A percentile compares a stretch with the other conserved stretches of the same genome.
Conservation (phyloP, 2,888 invertebrate genomes). For the Argynnis bischoffii region DNA sequence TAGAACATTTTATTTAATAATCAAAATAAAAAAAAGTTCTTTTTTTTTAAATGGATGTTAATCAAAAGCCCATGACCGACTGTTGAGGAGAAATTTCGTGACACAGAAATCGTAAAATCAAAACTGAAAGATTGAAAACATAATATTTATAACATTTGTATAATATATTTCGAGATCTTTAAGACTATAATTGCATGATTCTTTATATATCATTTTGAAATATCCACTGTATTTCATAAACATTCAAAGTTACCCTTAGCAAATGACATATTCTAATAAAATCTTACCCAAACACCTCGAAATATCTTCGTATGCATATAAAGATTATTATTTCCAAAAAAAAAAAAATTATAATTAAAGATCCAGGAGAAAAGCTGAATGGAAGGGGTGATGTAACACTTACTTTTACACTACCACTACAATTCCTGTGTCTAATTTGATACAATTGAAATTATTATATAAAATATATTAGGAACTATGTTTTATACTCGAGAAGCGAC, state of each 20-base stretch:
- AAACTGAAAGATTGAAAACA: slow-evolving; percentile 21
- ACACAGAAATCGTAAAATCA: slow-evolving; percentile 36
- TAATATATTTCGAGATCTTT: background rate
- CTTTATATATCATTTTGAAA: too few species aligned
- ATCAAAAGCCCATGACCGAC: slow-evolving; percentile 16
- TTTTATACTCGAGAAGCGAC: slow-evolving; percentile 62
- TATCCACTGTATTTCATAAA: too few species aligned
- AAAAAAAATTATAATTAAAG: background rate
- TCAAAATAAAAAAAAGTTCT: too few species aligned
- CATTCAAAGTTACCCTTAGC: too few species aligned
- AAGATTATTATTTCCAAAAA: background rate
- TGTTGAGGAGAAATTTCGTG: slow-evolving; percentile 29
- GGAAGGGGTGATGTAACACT: background rate
- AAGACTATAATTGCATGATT: too few species aligned
- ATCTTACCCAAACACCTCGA: too few species aligned
- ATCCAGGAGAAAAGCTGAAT: background rate
- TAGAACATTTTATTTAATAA: too few species aligned
- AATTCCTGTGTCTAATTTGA: slow-evolving; percentile 37
- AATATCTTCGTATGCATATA: too few species aligned
- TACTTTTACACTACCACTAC: slow-evolving; percentile 20
- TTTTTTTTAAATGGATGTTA: too few species aligned
- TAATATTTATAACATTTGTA: slow-evolving; percentile 3
- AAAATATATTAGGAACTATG: slow-evolving; percentile 65
- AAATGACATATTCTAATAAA: too few species aligned
- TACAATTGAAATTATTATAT: slow-evolving; percentile 30